Evolutionary conservation across 2,888 invertebrate genomes (phyloP).

Genomic region (Steinernema carpocapsae): DNA sequence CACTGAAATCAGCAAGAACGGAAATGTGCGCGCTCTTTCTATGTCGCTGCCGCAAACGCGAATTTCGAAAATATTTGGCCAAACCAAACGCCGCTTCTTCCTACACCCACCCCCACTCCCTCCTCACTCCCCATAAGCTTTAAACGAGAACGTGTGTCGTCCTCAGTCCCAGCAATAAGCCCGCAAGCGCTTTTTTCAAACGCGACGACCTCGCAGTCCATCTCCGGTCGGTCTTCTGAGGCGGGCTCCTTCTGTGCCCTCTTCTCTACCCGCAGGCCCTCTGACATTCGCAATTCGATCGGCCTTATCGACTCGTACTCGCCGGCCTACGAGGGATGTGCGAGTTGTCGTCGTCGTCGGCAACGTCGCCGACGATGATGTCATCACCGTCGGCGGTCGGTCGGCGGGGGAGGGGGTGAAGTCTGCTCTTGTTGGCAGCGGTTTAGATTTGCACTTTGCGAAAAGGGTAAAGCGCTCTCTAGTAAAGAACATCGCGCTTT

Average conservation of each 20-base stretch:
- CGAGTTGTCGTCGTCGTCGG: neutral
- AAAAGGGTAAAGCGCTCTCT: constrained; percentile 5
- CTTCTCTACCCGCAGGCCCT: neutral
- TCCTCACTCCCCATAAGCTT: too few species aligned
- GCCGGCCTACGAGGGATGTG: neutral
- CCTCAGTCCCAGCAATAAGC: too few species aligned
- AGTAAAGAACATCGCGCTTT: constrained; percentile 9
- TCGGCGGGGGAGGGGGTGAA: neutral
- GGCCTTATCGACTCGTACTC: constrained; percentile 9
- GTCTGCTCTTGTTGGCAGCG: constrained; percentile 28
- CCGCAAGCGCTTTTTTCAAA: neutral
- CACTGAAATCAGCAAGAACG: neutral
- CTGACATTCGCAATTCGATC: neutral
- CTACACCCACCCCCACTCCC: neutral
- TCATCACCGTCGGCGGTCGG: neutral
- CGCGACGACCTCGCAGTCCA: neutral
- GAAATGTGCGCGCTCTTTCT: neutral
- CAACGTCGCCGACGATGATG: neutral
- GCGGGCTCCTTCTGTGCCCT: neutral
- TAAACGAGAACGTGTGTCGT: too few species aligned
- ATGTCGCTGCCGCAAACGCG: neutral
- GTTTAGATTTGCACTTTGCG: constrained; percentile 30
- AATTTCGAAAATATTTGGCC: constrained; percentile 29
- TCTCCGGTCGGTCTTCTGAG: neutral
- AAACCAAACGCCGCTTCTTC: neutral